These are phyloP conservation scores for Acleris sparsana DNA, from an alignment of 2,888 invertebrate genomes.

Conservation along the genomic window DNA sequence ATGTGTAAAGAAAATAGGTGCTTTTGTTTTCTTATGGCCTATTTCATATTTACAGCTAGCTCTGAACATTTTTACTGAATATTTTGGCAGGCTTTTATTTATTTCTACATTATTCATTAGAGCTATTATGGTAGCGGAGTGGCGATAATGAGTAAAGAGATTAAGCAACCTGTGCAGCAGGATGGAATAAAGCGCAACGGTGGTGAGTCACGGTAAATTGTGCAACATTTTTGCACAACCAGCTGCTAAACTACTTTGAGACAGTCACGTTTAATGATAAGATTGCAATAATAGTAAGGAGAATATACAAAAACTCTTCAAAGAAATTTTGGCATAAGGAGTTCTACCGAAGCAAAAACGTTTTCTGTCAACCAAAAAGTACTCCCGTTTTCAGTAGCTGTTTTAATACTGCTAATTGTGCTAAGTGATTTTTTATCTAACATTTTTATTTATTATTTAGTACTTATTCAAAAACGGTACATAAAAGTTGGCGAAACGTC, in stretches of 20 bases:
- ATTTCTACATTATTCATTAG: constrained; percentile 19
- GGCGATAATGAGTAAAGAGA: constrained; percentile 59
- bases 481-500: constrained; percentile 36
- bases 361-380: too few species aligned
- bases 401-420: too few species aligned
- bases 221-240: constrained; percentile 75
- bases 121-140: constrained; percentile 42
- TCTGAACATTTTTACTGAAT: too few species aligned
- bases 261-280: constrained; percentile 56
- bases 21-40: too few species aligned
- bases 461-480: constrained; percentile 2
- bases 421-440: too few species aligned
- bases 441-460: too few species aligned
- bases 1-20: too few species aligned
- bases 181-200: constrained; percentile 64
- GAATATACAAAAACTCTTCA: not conserved
- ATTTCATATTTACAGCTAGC: too few species aligned
- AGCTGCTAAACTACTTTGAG: constrained; percentile 54
- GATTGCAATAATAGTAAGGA: constrained; percentile 39
- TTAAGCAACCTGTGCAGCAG: constrained; percentile 58
- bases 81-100: too few species aligned
- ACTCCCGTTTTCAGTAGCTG: too few species aligned
- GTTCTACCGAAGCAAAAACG: too few species aligned
- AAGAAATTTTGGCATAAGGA: not conserved
- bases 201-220: constrained; percentile 72